Percentiles rank a stretch among this genome's conserved stretches.
These are phyloP conservation scores for Azorinus chamasolen DNA, from an alignment of 2,888 invertebrate genomes.

Conservation along the genomic window DNA sequence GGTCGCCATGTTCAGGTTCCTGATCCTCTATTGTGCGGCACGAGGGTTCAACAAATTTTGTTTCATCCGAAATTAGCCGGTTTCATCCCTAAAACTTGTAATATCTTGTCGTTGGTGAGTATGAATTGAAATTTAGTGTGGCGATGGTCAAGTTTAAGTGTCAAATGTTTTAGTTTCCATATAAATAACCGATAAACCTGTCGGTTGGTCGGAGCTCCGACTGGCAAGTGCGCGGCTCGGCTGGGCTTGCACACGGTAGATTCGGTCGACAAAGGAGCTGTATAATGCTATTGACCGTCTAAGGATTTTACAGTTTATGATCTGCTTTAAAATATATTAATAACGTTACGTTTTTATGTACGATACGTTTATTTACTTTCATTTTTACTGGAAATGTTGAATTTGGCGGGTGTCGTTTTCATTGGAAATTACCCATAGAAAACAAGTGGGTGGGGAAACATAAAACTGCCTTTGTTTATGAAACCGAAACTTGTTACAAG, in stretches of 20 bases:
- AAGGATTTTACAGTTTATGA: neutral
- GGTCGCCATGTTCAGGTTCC: constrained; percentile 75
- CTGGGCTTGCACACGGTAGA: neutral
- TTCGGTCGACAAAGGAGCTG: constrained; percentile 2
- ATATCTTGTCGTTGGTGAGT: no score
- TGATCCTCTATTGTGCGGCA: constrained; percentile 62
- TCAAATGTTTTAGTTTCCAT: no score
- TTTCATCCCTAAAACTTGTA: no score
- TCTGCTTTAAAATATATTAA: neutral
- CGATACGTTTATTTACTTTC: constrained; percentile 36
- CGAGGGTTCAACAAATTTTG: constrained; percentile 24
- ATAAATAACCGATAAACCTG: no score
- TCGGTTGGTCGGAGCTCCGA: constrained; percentile 1
- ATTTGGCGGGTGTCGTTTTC: constrained; percentile 66
- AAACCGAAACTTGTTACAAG: no score
- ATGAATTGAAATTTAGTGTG: no score
- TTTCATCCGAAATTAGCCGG: no score
- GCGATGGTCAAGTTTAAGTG: no score
- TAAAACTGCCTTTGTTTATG: no score
- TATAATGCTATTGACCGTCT: neutral
- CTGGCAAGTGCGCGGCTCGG: constrained; percentile 2
- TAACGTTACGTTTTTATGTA: no score
- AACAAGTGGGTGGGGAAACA: constrained; percentile 54
- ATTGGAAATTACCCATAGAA: constrained; percentile 49
- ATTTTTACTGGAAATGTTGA: constrained; percentile 53